phyloP scores from a whole-genome alignment of 2,888 invertebrate species.

The Pemphredon lugubris region DNA sequence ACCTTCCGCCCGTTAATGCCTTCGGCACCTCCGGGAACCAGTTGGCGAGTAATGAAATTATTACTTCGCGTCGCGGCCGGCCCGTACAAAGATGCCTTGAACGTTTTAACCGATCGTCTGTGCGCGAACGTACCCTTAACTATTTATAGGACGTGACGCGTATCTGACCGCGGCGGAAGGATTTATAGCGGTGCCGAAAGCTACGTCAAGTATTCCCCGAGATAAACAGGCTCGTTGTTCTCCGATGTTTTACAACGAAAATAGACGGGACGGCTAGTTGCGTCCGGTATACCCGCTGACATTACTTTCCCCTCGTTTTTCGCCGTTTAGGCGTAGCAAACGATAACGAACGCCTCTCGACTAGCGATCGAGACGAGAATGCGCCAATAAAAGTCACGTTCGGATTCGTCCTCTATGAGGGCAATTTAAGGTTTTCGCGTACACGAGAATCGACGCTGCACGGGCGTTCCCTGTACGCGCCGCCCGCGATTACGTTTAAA shows the following conservation, averaged over 20 bases:
- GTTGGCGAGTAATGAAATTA: constrained; percentile 56
- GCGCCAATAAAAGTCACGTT: too few species aligned
- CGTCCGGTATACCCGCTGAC: too few species aligned
- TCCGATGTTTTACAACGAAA: constrained; percentile 47
- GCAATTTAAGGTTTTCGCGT: too few species aligned
- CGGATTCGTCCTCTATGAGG: too few species aligned
- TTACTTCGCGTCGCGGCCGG: constrained; percentile 28
- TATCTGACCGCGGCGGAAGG: constrained; percentile 56
- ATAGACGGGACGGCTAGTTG: constrained; percentile 39
- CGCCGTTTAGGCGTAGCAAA: too few species aligned
- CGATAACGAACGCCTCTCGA: too few species aligned
- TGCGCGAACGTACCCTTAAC: constrained; percentile 52
- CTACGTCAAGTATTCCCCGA: constrained; percentile 57
- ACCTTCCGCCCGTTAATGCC: constrained; percentile 33
- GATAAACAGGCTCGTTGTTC: constrained; percentile 62
- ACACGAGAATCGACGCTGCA: too few species aligned
- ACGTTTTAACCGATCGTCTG: constrained; percentile 57
- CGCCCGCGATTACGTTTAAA: too few species aligned
- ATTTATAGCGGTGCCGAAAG: constrained; percentile 65
- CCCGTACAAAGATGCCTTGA: constrained; percentile 52
- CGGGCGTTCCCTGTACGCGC: too few species aligned
- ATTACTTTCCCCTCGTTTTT: too few species aligned
- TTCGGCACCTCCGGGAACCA: constrained; percentile 35
- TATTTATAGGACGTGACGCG: constrained; percentile 64
- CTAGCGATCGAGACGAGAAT: too few species aligned